Evolutionary conservation across 2,113 vertebrate species (phyloP), one percentile per base, ranked within the genome.

Genomic region (Archilochus colubris): DNA sequence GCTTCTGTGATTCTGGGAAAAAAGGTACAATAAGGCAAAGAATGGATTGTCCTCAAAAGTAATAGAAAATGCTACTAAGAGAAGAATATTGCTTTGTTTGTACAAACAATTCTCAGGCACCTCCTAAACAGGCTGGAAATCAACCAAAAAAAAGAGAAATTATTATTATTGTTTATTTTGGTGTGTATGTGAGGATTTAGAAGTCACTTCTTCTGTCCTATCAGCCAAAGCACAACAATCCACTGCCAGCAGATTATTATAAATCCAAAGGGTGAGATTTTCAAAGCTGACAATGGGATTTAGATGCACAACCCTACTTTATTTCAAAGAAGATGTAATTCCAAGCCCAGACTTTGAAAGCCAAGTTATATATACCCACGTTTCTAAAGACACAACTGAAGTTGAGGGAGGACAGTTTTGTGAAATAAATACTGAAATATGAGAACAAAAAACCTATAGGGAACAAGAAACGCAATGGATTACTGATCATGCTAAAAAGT

Each of bases 261-360:
- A 82, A 88, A 88, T 84, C 76, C 79, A 75, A 36, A 59, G 64
- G 30, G 33, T 44, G 75, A 6, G 15, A 54, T 78, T 75, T 78
- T 57, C 82, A 88, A 88, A 91, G 61, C 61, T 95, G 82, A 33
- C 91, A 75, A 72, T 44, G 27, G 53, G 85, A 93, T 95, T 95
- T 64, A 88, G 72, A 81, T 46, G 38, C 53, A 91, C 40, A 75
- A 25, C 17, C 11, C 85, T 57, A 38, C 73, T 70, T 78, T 77
- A 63, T 72, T 86, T 61, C 68, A 81, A 68, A 75, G 61, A 43
- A 92, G 51, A 10, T 73, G 24, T 66, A 79, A 80, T 68, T 82
- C 64, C 58, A 93, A 85, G 31, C 31, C 51, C 48, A 20, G 51
- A 20, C 28, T 57, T 54, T 46, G 66, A 84, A 88, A 84, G n/a